Evolutionary conservation across 2,888 invertebrate species (phyloP).

Genomic region (Omphaloscelis lunosa): DNA sequence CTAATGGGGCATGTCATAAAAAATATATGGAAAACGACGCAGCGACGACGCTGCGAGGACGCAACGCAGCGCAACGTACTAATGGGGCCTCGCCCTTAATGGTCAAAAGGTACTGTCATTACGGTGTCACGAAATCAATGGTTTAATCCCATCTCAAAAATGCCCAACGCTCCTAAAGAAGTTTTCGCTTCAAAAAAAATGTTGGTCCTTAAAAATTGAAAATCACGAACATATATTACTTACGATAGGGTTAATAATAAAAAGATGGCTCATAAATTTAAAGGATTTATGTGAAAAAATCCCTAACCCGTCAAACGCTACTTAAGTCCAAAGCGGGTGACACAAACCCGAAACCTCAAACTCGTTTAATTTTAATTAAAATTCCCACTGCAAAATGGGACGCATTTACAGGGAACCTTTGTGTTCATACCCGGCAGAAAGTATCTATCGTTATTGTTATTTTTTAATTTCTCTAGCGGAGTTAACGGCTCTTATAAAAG

Average conservation of each 20-base stretch:
- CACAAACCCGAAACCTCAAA: conserved; percentile 67
- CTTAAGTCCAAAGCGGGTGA: conserved; percentile 63
- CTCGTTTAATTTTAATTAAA: conserved; percentile 74
- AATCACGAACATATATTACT: background rate
- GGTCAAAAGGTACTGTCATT: no score
- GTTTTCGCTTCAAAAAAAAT: no score
- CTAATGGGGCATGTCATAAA: no score
- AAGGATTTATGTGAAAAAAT: conserved; percentile 50
- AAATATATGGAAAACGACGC: no score
- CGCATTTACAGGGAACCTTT: conserved; percentile 72
- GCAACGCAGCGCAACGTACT: no score
- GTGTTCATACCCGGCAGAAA: conserved; percentile 67
- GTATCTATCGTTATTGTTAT: conserved; percentile 71
- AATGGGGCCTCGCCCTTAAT: no score
- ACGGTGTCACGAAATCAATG: no score
- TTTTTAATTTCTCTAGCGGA: conserved; percentile 71
- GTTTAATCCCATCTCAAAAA: no score
- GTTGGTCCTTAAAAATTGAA: background rate
- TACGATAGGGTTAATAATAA: conserved; percentile 12
- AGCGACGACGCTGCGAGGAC: no score
- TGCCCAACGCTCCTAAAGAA: no score
- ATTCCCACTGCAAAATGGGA: conserved; percentile 69
- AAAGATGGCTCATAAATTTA: conserved; percentile 30
- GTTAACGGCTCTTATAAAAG: conserved; percentile 67
- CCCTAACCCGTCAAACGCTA: conserved; percentile 55